These are phyloP conservation scores for Eugnorisma glareosa DNA, from an alignment of 2,888 invertebrate genomes.

Conservation along the genomic window DNA sequence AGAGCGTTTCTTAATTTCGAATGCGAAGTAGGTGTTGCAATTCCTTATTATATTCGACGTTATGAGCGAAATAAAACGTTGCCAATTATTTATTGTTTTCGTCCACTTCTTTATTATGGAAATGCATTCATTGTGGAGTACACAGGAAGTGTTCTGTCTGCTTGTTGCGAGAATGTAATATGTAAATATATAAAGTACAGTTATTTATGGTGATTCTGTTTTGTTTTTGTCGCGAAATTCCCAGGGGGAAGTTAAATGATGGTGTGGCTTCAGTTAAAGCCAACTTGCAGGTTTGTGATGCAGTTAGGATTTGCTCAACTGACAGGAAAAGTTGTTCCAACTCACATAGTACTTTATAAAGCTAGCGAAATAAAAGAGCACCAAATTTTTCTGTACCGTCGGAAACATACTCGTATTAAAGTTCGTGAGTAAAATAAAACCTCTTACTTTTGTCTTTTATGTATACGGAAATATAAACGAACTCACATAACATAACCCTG, in stretches of 20 bases:
- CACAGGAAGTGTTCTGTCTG: slow-evolving; percentile 57
- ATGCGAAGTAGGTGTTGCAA: slow-evolving; percentile 79
- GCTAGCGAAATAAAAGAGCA: slow-evolving; percentile 54
- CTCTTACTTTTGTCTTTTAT: slow-evolving; percentile 28
- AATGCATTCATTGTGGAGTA: slow-evolving; percentile 62
- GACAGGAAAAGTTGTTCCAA: slow-evolving; percentile 67
- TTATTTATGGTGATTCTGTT: slow-evolving; percentile 64
- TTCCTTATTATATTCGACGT: slow-evolving; percentile 75
- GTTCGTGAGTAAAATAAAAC: slow-evolving; percentile 40
- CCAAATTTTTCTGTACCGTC: slow-evolving; percentile 26
- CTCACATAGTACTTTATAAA: slow-evolving; percentile 53
- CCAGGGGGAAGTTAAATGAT: slow-evolving; percentile 64
- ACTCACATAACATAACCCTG: slow-evolving; percentile 19
- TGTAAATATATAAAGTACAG: slow-evolving; percentile 61
- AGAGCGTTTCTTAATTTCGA: slow-evolving; percentile 88
- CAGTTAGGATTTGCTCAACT: slow-evolving; percentile 70
- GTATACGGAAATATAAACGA: slow-evolving; percentile 16
- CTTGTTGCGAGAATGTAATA: slow-evolving; percentile 55
- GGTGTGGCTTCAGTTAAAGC: slow-evolving; percentile 69
- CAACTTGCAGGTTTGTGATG: slow-evolving; percentile 71
- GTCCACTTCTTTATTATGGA: slow-evolving; percentile 59
- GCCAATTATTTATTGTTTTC: slow-evolving; percentile 64
- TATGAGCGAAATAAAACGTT: slow-evolving; percentile 65
- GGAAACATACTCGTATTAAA: slow-evolving; percentile 40
- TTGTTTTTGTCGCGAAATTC: slow-evolving; percentile 65